A percentile compares a stretch with the other conserved stretches of the same genome.
phyloP scores from a whole-genome alignment of 2,113 vertebrate species.

The Anguilla rostrata region DNA sequence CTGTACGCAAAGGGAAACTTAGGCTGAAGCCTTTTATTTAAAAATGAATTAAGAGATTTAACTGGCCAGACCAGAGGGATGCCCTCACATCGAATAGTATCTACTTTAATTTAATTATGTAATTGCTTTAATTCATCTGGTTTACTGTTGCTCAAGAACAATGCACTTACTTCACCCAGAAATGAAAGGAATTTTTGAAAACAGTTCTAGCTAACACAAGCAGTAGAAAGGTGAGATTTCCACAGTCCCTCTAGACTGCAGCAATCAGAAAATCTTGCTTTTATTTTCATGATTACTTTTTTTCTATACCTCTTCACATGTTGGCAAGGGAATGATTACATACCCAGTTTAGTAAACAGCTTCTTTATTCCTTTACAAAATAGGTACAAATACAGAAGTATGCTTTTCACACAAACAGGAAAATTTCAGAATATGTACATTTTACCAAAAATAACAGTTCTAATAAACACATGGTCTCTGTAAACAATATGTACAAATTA shows the following conservation, averaged over 20 bases:
- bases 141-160: not conserved
- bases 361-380: constrained; percentile 91
- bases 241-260: not conserved
- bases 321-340: not conserved
- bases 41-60: not conserved
- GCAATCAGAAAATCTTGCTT: not conserved
- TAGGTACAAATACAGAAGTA: constrained; percentile 90
- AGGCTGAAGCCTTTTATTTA: not conserved
- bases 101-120: not conserved
- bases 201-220: not conserved
- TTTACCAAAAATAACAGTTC: constrained; percentile 84
- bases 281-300: not conserved
- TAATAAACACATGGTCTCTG: constrained; percentile 84
- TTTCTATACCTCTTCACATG: not conserved
- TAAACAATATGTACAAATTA: constrained; percentile 85
- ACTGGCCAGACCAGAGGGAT: not conserved
- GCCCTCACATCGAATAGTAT: not conserved
- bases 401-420: constrained; percentile 80
- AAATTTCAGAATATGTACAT: constrained; percentile 84
- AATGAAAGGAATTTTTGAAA: not conserved
- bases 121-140: not conserved
- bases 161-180: not conserved
- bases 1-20: not conserved
- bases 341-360: constrained; percentile 80
- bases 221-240: not conserved